Base-by-base conservation (phyloP, 2,888 invertebrate genomes). In the Neocrepidodera transversa region DNA sequence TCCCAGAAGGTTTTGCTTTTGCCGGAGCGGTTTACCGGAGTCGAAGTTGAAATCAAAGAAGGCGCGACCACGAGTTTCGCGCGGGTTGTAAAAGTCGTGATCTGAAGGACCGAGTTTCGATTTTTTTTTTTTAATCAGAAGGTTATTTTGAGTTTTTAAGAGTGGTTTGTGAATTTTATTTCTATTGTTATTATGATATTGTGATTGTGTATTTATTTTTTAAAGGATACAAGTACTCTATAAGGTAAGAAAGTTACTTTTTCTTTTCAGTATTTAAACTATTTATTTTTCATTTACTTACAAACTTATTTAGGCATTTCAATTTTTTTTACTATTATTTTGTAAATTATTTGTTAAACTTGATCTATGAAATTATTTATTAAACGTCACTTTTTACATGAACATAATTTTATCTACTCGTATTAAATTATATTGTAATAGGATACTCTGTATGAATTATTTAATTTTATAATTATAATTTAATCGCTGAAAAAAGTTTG, bases 1-100 rank as follows among this genome's bases (percentile, higher is more conserved):
- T 60, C 58, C 49, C 49, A 52, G 58, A 35, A 30, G 58, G 58
- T 18, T 53, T 57, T 51, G 50, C 49, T 57, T 50, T 49, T 42
- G 30, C 8, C 20, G 32, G 14, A 35, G 17, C 42, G 18, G 26
- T 8, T 43, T 40, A 23, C 17, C 26, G 13, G 8, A 32, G 30
- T 52, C 23, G 30, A 18, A 42, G 30, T 52, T 14, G 36, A 50
- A 50, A 20, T 50, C 38, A 18, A 47, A 49, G 38, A 49, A 49
- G 50, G 50, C 14, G 50, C 50, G 50, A 38, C 23, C 50, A 11
- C n/a, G 26, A 14, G 35, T 17, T 5, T 51, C 36, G 23, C 38
- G 49, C 23, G 20, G 20, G 10, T 14, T 13, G 2, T 14, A 8
- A 23, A 13, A 43, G 11, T 49, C 49, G 49, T 35, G 49, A 35